Base-by-base conservation (phyloP, 2,888 invertebrate species). In the Clitarchus hookeri region DNA sequence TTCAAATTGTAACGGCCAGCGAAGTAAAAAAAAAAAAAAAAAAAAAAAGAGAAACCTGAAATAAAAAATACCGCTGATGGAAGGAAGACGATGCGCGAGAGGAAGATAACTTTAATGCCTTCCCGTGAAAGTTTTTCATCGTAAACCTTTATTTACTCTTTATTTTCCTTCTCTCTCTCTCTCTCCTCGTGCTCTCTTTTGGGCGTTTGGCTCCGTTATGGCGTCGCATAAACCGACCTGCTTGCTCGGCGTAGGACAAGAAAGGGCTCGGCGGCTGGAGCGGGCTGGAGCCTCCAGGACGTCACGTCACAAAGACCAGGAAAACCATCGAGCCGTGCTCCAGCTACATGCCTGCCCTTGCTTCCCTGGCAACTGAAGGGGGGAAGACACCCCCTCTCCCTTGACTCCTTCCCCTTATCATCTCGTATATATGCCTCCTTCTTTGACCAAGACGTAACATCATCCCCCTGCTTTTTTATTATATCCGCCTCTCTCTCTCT, bases 81-180 rank as follows among this genome's bases (percentile, higher is more conserved):
- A 19, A n/a, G 65, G 23, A 65, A 65, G 65, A 65, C 65, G 65
- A 65, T 65, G 65, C 65, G 65, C 0, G 23, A 65, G 65, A 65
- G 65, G 65, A 65, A 65, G 65, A 65, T 65, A 65, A 65, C 65
- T 65, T 65, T 65, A 65, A 65, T 65, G n/a, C 65, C 65, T 65
- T 65, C n/a, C 65, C 65, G 65, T 65, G 65, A 65, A 65, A 65
- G 65, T 65, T 65, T 65, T 65, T 65, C 65, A 65, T 65, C 65
- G 65, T 65, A 65, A 65, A 65, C 65, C 65, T 65, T 65, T 65
- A 65, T 65, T 65, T 65, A 65, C 65, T 65, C 65, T 65, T 65
- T 65, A 65, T 65, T 65, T 65, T 65, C 16, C 16, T 65, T 65
- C 16, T 65, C 65, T 65, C 65, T 65, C 65, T 23, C 8, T 65